Base-by-base conservation (phyloP, 1,140 invertebrate species). In the Platyscapa corneri region DNA sequence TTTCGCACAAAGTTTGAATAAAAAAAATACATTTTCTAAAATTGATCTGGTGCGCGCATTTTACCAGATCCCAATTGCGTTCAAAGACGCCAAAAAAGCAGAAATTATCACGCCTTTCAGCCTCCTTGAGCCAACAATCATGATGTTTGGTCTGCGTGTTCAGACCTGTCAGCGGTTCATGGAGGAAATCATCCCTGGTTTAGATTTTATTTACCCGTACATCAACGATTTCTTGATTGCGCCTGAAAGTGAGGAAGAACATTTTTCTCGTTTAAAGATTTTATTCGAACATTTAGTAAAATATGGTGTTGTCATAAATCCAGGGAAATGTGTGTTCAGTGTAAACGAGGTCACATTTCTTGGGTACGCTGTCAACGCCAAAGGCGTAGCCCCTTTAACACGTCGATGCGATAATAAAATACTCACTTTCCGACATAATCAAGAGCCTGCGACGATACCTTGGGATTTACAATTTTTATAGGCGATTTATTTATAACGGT, bases 141-240 rank as follows among this genome's bases (percentile, higher is more conserved):
- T 94, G 89, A 88, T 91, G 23, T 94, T 94, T 70, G 93, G 94
- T n/a, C 87, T 95, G 1, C 85, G 86, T 20, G 89, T 90, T 1
- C 91, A 93, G 65, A 91, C 92, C 0, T 94, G 94, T 86, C 91
- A 94, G 83, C 82, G 94, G 16, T 88, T 92, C 14, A 93, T 94
- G 82, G 90, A 89, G 32, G 60, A 86, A 72, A 65, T 82, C 23
- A 20, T 87, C 30, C 65, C 70, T 37, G 89, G 60, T n/a, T 86
- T 90, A 16, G 88, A 89, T 78, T 90, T 90, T 67, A 34, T 18
- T 20, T 82, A 34, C 37, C 23, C 10, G 3, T 89, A 84, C 32
- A 23, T 87, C 0, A 86, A 87, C 39, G 89, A 88, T 67, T 83
- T 88, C 8, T 56, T 90, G 0, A 76, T 90, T 0, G 83, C 85